These are phyloP conservation scores for Carassius carassius DNA, from an alignment of 2,113 vertebrate genomes.

Conservation along the genomic window DNA sequence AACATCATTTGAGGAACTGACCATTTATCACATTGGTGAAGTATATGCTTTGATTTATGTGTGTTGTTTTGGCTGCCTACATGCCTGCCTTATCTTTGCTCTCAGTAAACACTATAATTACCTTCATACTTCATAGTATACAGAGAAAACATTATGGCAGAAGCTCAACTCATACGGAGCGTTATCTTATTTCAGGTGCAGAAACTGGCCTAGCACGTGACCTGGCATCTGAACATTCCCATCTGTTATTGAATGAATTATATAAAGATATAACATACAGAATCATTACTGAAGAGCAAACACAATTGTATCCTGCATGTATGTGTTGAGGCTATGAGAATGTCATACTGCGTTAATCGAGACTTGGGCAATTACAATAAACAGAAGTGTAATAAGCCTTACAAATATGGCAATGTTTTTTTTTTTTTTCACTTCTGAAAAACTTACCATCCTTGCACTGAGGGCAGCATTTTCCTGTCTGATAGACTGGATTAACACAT, in stretches of 20 bases:
- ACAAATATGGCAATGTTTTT: not conserved
- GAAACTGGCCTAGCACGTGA: not conserved
- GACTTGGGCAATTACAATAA: not conserved
- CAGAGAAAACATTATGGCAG: slow-evolving; percentile 13
- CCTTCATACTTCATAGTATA: slow-evolving; percentile 28
- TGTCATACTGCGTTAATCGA: not conserved
- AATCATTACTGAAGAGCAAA: slow-evolving; percentile 14
- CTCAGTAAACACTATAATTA: slow-evolving; percentile 44
- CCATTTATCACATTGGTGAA: slow-evolving; percentile 15
- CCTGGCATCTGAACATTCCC: not conserved
- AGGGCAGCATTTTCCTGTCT: slow-evolving; percentile 80
- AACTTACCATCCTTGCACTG: slow-evolving; percentile 79
- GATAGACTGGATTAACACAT: slow-evolving; percentile 80
- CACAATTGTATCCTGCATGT: not conserved
- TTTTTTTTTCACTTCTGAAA: not conserved
- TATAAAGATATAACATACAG: not conserved
- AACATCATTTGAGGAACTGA: not conserved
- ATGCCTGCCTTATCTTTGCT: slow-evolving; percentile 24
- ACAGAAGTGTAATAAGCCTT: not conserved
- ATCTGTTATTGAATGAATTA: slow-evolving; percentile 21
- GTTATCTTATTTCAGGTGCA: slow-evolving; percentile 34
- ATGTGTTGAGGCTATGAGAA: not conserved
- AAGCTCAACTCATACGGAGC: slow-evolving; percentile 15
- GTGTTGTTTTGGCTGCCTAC: slow-evolving; percentile 34
- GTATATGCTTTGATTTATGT: slow-evolving; percentile 25